Percentiles rank a stretch among this genome's conserved stretches.
Evolutionary conservation across 2,113 vertebrate species (phyloP).

Genomic region (Alouatta palliata): DNA sequence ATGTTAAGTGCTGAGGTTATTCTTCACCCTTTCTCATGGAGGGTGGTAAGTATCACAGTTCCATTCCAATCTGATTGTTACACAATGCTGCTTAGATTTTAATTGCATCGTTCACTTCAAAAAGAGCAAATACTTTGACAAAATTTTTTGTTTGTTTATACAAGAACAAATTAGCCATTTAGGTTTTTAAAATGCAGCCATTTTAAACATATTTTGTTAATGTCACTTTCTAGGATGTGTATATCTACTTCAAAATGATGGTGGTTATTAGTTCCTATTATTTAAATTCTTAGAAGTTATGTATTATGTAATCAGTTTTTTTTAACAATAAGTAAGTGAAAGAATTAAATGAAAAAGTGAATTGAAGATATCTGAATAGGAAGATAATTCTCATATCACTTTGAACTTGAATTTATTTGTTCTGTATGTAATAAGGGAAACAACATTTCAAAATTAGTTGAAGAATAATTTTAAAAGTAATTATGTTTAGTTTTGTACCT

Average conservation of each 20-base stretch:
- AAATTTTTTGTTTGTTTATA: background rate
- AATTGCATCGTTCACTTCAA: background rate
- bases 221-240: background rate
- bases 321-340: background rate
- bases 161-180: background rate
- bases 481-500: background rate
- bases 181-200: background rate
- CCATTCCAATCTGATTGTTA: background rate
- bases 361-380: background rate
- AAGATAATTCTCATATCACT: background rate
- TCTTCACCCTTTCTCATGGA: background rate
- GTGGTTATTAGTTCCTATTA: background rate
- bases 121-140: background rate
- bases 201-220: background rate
- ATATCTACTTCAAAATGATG: background rate
- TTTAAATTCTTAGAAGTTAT: background rate
- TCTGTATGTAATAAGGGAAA: background rate
- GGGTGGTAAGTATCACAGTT: background rate
- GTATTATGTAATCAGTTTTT: background rate
- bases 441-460: background rate
- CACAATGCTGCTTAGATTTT: background rate
- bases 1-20: background rate
- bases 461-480: background rate
- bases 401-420: constrained; percentile 15
- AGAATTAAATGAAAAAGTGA: background rate